Conservation (phyloP, 2,113 vertebrate genomes). For the human region DNA sequence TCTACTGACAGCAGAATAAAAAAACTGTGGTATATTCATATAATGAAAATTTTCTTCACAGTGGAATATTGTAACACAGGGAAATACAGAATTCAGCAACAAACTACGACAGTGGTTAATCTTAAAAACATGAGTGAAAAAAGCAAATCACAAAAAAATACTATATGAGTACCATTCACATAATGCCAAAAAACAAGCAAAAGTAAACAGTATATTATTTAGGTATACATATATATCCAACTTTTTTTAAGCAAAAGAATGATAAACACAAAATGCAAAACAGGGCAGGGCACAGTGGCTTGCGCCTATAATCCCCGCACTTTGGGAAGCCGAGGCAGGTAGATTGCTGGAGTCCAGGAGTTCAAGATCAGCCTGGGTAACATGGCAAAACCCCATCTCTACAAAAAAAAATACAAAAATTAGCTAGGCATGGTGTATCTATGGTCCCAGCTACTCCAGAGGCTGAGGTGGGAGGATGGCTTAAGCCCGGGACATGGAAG, state of each 20-base stretch:
- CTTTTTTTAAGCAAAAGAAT: background rate
- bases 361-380: too few relatives aligned
- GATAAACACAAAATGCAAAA: background rate
- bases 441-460: too few relatives aligned
- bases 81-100: background rate
- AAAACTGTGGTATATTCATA: background rate
- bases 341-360: too few relatives aligned
- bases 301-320: too few relatives aligned
- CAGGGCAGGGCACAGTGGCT: too few relatives aligned
- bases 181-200: background rate
- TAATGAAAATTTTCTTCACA: background rate
- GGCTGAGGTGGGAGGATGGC: too few relatives aligned
- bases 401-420: too few relatives aligned
- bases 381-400: too few relatives aligned
- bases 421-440: too few relatives aligned
- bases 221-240: background rate
- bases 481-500: too few relatives aligned
- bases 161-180: background rate
- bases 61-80: background rate
- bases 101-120: background rate
- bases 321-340: too few relatives aligned
- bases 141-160: background rate
- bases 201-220: background rate
- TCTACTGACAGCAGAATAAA: background rate
- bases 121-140: background rate